A percentile compares a stretch with the other conserved stretches of the same genome.
Conservation (phyloP, 2,113 vertebrate species). For the Diadophis punctatus region DNA sequence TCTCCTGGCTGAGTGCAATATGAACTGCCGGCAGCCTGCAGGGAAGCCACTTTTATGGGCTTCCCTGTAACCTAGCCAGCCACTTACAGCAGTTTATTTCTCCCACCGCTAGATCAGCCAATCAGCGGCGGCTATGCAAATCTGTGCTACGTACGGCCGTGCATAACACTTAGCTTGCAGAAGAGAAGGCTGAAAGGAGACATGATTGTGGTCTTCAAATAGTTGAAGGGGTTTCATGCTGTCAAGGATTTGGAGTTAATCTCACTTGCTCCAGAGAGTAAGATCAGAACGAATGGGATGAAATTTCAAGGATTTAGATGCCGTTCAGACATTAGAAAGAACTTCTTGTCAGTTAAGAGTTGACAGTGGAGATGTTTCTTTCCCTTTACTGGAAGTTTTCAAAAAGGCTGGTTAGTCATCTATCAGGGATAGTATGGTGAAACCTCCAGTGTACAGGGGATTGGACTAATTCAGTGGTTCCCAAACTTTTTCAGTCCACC, state of each 20-base stretch:
- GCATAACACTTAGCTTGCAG: no score
- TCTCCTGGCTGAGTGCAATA: no score
- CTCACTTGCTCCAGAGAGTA: neutral
- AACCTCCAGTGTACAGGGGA: neutral
- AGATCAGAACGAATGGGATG: neutral
- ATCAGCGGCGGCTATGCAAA: no score
- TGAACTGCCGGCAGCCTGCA: no score
- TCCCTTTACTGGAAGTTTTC: neutral
- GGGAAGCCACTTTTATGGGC: no score
- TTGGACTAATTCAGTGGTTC: no score
- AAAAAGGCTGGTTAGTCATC: neutral
- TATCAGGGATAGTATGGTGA: neutral
- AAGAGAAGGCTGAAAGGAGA: neutral
- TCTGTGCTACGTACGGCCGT: no score
- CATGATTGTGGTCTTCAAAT: neutral
- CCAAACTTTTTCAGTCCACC: no score
- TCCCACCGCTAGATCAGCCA: no score
- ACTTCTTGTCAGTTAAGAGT: neutral
- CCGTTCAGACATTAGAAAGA: neutral
- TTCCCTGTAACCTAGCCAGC: no score
- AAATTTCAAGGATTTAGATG: neutral
- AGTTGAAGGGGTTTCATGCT: neutral
- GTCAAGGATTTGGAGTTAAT: neutral
- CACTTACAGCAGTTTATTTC: no score
- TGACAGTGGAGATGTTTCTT: neutral